A percentile compares a stretch with the other conserved stretches of the same genome.
These are phyloP conservation scores for Rana temporaria DNA, from an alignment of 2,113 vertebrate species.

Conservation along the genomic window DNA sequence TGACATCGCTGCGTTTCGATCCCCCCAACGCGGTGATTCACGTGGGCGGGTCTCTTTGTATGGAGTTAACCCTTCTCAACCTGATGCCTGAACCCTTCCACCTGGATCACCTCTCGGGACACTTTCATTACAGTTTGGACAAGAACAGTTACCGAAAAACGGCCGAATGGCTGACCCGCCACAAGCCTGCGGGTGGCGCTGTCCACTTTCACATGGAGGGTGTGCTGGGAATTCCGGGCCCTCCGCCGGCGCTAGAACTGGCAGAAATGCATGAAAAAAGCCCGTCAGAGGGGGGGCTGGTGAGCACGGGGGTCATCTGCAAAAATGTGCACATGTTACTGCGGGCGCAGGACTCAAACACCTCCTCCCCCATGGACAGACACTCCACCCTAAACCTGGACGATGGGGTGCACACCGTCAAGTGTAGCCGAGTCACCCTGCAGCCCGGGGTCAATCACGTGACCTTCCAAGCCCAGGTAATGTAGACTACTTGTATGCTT, in stretches of 20 bases:
- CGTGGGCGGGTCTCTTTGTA: constrained; percentile 82
- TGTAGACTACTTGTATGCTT: too few relatives aligned
- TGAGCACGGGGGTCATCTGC: constrained; percentile 87
- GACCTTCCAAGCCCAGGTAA: constrained; percentile 84
- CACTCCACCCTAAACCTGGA: constrained; percentile 75
- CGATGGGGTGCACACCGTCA: constrained; percentile 81
- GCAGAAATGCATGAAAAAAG: constrained; percentile 88
- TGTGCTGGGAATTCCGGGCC: constrained; percentile 58
- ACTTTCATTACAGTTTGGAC: constrained; percentile 86
- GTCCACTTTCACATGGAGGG: constrained; percentile 75
- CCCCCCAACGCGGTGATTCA: constrained; percentile 87
- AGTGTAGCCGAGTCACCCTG: constrained; percentile 77
- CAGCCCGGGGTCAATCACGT: constrained; percentile 87
- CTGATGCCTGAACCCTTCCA: constrained; percentile 87
- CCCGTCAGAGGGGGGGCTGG: constrained; percentile 85
- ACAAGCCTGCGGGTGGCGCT: constrained; percentile 76
- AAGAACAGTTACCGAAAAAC: constrained; percentile 83
- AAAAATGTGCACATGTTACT: constrained; percentile 92
- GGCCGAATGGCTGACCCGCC: constrained; percentile 77
- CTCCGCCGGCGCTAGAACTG: constrained; percentile 78
- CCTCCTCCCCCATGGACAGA: constrained; percentile 75
- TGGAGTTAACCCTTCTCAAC: constrained; percentile 85
- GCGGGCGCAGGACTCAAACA: constrained; percentile 61
- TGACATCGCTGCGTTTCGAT: constrained; percentile 83
- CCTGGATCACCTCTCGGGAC: constrained; percentile 83